phyloP scores from a whole-genome alignment of 2,888 invertebrate genomes.

The Agonopterix arenella region DNA sequence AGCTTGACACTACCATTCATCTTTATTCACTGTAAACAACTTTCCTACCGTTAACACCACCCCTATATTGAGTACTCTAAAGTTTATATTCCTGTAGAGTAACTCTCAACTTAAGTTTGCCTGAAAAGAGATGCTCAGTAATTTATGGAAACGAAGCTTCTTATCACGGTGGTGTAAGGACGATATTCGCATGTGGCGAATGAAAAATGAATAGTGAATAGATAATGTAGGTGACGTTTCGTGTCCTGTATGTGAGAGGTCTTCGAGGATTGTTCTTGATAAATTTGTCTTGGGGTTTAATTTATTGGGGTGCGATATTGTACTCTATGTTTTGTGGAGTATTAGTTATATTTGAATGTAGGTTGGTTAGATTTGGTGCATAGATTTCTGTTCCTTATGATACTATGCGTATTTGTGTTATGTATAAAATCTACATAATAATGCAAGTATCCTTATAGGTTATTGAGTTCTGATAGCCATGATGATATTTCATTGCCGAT shows the following conservation, averaged over 20 bases:
- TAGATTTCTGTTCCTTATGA: no score
- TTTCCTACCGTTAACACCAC: not conserved
- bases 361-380: no score
- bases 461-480: no score
- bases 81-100: no score
- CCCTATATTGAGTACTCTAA: slow-evolving; percentile 1
- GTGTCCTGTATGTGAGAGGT: not conserved
- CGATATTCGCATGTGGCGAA: slow-evolving; percentile 33
- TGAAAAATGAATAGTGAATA: slow-evolving; percentile 43
- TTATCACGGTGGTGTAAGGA: slow-evolving; percentile 39
- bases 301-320: slow-evolving; percentile 4
- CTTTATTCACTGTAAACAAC: slow-evolving; percentile 49
- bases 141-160: slow-evolving; percentile 43
- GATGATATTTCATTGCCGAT: no score
- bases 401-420: no score
- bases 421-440: no score
- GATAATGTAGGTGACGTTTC: slow-evolving; percentile 1
- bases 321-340: not conserved
- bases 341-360: no score
- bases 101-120: slow-evolving; percentile 14
- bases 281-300: slow-evolving; percentile 2
- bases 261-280: slow-evolving; percentile 1
- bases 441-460: no score
- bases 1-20: slow-evolving; percentile 55
- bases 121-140: slow-evolving; percentile 34